A percentile compares a stretch with the other conserved stretches of the same genome.
Evolutionary conservation across 2,888 invertebrate genomes (phyloP).

Genomic region (Smittia aterrima): DNA sequence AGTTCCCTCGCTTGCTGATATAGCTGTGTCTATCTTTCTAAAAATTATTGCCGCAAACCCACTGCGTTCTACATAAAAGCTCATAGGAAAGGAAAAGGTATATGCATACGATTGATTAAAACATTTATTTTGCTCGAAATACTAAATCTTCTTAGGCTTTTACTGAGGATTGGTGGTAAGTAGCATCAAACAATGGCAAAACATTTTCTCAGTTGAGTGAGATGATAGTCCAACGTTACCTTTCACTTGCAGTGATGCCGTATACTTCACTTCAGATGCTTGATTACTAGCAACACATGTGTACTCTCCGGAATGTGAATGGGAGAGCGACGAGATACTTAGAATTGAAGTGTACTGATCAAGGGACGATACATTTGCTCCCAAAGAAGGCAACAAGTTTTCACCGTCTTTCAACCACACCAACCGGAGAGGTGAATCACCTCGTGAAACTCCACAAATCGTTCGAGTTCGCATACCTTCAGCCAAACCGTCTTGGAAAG

Average conservation of each 20-base stretch:
- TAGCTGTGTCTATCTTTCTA: neutral
- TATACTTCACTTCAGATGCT: conserved; percentile 75
- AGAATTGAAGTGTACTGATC: conserved; percentile 75
- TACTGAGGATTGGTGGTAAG: conserved; percentile 1
- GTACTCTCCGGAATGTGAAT: conserved; percentile 73
- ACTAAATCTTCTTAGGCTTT: conserved; percentile 10
- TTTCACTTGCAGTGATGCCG: conserved; percentile 77
- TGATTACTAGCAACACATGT: conserved; percentile 77
- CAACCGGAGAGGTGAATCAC: conserved; percentile 76
- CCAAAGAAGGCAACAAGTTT: conserved; percentile 63
- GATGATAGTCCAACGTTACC: conserved; percentile 59
- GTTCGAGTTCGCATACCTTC: conserved; percentile 79
- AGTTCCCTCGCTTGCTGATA: no score
- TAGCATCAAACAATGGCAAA: conserved; percentile 26
- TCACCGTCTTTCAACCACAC: conserved; percentile 81
- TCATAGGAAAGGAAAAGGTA: neutral
- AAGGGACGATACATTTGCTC: conserved; percentile 69
- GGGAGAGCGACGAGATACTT: conserved; percentile 73
- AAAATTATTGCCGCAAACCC: conserved; percentile 58
- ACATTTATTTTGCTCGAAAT: conserved; percentile 9
- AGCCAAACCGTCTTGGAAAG: conserved; percentile 77
- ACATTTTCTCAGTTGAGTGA: neutral
- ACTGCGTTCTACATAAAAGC: conserved; percentile 60
- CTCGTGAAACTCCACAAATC: conserved; percentile 76
- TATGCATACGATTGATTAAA: conserved; percentile 20